Conservation (phyloP, 2,113 vertebrate genomes). For the Gobio gobio region DNA sequence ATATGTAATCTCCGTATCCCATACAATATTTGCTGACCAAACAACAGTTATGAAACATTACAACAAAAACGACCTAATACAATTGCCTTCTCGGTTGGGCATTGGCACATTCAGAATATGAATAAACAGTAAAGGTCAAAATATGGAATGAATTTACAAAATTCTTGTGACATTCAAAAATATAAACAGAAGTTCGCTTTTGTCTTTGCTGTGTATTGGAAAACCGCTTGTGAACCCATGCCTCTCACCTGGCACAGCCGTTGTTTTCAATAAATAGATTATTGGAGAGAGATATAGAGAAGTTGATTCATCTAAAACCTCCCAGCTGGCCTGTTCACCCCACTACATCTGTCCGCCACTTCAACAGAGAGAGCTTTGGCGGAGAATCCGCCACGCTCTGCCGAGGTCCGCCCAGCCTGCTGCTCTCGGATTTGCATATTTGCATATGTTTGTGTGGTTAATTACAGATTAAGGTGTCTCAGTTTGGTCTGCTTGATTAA, state of each 20-base stretch:
- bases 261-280: constrained; percentile 50
- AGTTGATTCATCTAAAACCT: constrained; percentile 59
- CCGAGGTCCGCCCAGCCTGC: constrained; percentile 39
- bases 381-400: constrained; percentile 52
- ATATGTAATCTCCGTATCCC: neutral
- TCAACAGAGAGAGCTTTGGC: constrained; percentile 27
- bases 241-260: constrained; percentile 25
- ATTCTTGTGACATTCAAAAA: neutral
- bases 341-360: constrained; percentile 53
- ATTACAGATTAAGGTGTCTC: constrained; percentile 61
- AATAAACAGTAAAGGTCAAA: constrained; percentile 1
- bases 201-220: constrained; percentile 10
- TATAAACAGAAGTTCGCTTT: neutral
- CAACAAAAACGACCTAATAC: neutral
- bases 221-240: neutral
- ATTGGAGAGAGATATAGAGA: constrained; percentile 25
- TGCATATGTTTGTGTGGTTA: constrained; percentile 64
- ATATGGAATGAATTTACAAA: constrained; percentile 11
- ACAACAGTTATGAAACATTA: neutral
- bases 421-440: constrained; percentile 60
- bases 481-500: constrained; percentile 54
- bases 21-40: constrained; percentile 8
- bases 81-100: neutral
- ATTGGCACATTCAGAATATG: neutral
- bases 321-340: constrained; percentile 50